Evolutionary conservation across 2,113 vertebrate genomes (phyloP), one percentile per base, ranked within the genome.

Genomic region (Mirza zaza): DNA sequence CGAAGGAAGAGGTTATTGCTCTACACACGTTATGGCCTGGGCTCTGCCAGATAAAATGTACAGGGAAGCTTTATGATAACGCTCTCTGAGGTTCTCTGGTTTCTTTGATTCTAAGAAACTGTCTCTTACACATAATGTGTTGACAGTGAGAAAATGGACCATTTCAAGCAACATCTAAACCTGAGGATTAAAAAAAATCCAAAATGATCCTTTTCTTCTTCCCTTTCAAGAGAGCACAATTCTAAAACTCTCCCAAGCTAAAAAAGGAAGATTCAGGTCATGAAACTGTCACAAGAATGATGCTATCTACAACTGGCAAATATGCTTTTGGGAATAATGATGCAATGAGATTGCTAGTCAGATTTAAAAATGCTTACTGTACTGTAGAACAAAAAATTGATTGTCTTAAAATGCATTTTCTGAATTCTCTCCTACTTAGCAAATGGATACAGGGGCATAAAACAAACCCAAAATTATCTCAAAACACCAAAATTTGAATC

Each of bases 141-240:
- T 86, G 92, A 86, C 39, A 95, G 59, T 57, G 52, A 95, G 57
- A 93, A 94, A 87, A 85, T 25, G 85, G 82, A 73, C 52, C 17
- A 76, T 93, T 94, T 87, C 81, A 92, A 85, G 52, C 36, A 88
- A 82, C 8, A 52, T 96, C 55, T 94, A 73, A 94, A 83, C 63
- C n/a, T 68, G 29, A n/a, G 50, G 9, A 76, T 83, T 50, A 80
- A 94, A 92, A 71, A 27, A 34, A 68, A 15, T 8, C 2, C 6
- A 57, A 95, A 94, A 88, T 50, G 61, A 48, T 5, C 36, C 1
- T 76, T 90, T 83, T 87, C 23, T 89, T 14, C 55, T 80, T 95
- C 92, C 36, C 11, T 88, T 59, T 67, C 6, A 90, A 29, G 55
- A 80, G 1, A 32, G 34, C 25, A 77, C 5, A 73, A 52, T 50